Evolutionary conservation across 1,140 invertebrate species (phyloP), one percentile per base, ranked within the genome.

Genomic region (Aphaenogaster floridana): DNA sequence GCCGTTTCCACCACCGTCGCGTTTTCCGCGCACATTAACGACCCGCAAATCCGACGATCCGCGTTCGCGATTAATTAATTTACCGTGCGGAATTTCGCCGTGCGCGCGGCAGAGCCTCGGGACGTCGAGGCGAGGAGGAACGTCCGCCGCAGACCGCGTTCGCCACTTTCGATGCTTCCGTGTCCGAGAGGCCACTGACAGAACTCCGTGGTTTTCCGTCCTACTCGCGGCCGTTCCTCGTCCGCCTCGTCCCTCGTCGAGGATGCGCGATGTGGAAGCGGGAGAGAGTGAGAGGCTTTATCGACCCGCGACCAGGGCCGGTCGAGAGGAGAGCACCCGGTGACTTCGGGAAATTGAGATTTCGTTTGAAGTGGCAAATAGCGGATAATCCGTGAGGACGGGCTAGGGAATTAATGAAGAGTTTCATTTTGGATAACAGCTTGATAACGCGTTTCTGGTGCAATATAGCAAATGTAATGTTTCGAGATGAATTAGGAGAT

Each of bases 151-250:
- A 13, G 59, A 57, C 21, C 28, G 28, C 0, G 45, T 77, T 66
- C 66, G 39, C 45, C 28, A 21, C 68, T 36, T 84, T 48, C 45
- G 76, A 88, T 87, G 81, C 88, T 90, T 88, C 45, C 84, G 84
- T 86, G 91, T 93, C 90, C 90, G 91, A 92, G 86, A 93, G 92
- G 91, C 92, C 92, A 93, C 92, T 93, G 91, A 93, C 89, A 91
- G 91, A 92, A 90, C 74, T 91, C 77, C 39, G 59, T 80, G 78
- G 69, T 89, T 79, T 74, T 87, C 86, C 85, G 69, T 88, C 68
- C 85, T 85, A 34, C 64, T 80, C 76, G 76, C 76, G 76, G 15
- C 71, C 68, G 68, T 76, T 68, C 68, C 86, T 66, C 77, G 69
- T 63, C 72, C 77, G 21, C 59, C 48, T 74, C 78, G 69, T 81